These are phyloP conservation scores for Gouania willdenowi DNA, from an alignment of 2,797 vertebrate species.

Conservation along the genomic window DNA sequence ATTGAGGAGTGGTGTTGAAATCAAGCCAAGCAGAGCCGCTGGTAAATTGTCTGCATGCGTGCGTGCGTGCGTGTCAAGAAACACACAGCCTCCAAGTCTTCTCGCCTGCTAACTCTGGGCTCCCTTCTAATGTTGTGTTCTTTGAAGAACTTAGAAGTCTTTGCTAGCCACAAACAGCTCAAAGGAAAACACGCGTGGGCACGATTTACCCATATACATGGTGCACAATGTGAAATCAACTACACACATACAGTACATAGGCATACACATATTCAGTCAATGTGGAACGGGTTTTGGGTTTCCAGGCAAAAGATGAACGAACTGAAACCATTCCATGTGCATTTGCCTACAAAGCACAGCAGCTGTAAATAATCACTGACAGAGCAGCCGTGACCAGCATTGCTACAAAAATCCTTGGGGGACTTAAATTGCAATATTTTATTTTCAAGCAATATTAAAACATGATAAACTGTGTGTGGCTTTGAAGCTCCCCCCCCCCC, in stretches of 20 bases:
- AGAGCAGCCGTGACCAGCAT: conserved; percentile 2
- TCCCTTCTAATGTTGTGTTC: conserved; percentile 23
- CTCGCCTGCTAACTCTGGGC: conserved; percentile 14
- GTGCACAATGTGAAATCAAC: background rate
- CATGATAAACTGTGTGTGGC: conserved; percentile 6
- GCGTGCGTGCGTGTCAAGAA: conserved; percentile 25
- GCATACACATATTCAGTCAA: conserved; percentile 1
- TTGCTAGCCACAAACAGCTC: conserved; percentile 17
- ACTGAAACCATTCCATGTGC: conserved; percentile 10
- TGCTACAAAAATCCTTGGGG: conserved; percentile 15
- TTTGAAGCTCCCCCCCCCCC: conserved; percentile 10
- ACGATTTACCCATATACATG: conserved; percentile 4
- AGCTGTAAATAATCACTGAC: conserved; percentile 24
- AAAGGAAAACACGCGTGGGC: conserved; percentile 25
- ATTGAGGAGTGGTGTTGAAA: conserved; percentile 10
- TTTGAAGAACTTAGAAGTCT: conserved; percentile 33
- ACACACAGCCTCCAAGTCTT: conserved; percentile 11
- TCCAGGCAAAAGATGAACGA: background rate
- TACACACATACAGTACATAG: background rate
- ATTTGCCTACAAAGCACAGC: conserved; percentile 8
- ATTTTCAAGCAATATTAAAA: conserved; percentile 17
- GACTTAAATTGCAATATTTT: conserved; percentile 21
- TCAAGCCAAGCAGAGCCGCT: conserved; percentile 7
- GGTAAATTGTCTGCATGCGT: conserved; percentile 10
- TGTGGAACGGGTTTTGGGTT: conserved; percentile 5